Percentiles rank a stretch among this genome's conserved stretches.
Evolutionary conservation across 2,113 vertebrate genomes (phyloP).

Genomic region (Caloenas nicobarica): DNA sequence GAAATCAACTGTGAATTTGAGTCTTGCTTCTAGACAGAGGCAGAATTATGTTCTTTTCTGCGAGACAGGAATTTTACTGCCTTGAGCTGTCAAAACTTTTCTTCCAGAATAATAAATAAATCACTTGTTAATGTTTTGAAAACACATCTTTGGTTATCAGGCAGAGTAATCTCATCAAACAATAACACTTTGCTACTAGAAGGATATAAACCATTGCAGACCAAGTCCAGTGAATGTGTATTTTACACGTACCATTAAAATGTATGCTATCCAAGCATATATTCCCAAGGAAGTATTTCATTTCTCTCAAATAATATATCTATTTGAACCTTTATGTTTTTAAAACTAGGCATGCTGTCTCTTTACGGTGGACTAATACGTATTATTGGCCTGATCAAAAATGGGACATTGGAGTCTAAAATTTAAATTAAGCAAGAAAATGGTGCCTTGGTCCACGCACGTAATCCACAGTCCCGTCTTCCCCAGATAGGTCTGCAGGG

Average conservation of each 20-base stretch:
- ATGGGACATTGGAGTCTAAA: not conserved
- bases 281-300: not conserved
- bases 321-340: not conserved
- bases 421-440: not conserved
- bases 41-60: not conserved
- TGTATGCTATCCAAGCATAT: not conserved
- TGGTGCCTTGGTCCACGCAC: rapidly evolving
- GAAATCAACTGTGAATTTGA: not conserved
- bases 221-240: not conserved
- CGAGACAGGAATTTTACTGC: not conserved
- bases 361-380: not conserved
- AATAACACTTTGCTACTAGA: not conserved
- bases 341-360: not conserved
- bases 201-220: not conserved
- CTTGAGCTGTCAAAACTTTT: not conserved
- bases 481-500: not conserved
- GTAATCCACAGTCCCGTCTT: not conserved
- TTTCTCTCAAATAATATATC: not conserved
- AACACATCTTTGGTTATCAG: not conserved
- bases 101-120: not conserved
- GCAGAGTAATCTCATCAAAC: not conserved
- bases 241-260: not conserved
- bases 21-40: not conserved
- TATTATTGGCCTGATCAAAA: not conserved
- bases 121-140: not conserved